Evolutionary conservation across 2,113 vertebrate genomes (phyloP).

Genomic region (Oncorhynchus tshawytscha): DNA sequence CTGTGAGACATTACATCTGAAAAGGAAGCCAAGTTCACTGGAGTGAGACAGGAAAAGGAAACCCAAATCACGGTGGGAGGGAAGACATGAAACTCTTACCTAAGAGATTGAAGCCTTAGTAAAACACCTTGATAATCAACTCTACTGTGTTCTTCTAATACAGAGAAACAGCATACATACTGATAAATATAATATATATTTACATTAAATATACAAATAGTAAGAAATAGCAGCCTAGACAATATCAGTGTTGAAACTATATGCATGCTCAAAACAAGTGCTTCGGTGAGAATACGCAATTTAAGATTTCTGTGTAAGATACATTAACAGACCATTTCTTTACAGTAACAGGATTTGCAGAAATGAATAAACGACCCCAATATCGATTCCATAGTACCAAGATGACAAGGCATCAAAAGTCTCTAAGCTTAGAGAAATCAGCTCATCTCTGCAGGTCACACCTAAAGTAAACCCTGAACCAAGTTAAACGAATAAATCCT

Average conservation of each 20-base stretch:
- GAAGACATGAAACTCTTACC: slow-evolving; percentile 38
- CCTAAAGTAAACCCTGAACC: slow-evolving; percentile 76
- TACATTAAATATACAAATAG: slow-evolving; percentile 80
- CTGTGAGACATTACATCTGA: slow-evolving; percentile 21
- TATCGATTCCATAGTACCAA: slow-evolving; percentile 69
- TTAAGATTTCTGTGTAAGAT: slow-evolving; percentile 59
- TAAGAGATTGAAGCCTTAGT: slow-evolving; percentile 46
- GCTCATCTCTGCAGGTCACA: slow-evolving; percentile 38
- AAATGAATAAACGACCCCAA: slow-evolving; percentile 59
- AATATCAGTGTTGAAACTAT: slow-evolving; percentile 77
- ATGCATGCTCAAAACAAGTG: slow-evolving; percentile 78
- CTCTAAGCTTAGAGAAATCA: slow-evolving; percentile 58
- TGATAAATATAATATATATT: slow-evolving; percentile 79
- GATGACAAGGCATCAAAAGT: slow-evolving; percentile 51
- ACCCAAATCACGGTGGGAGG: slow-evolving; percentile 32
- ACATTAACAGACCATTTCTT: slow-evolving; percentile 63
- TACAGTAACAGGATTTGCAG: slow-evolving; percentile 74
- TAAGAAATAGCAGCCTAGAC: slow-evolving; percentile 83
- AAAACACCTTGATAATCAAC: slow-evolving; percentile 47
- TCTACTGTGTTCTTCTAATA: slow-evolving; percentile 47
- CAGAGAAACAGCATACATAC: slow-evolving; percentile 36
- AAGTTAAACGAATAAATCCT: slow-evolving; percentile 80
- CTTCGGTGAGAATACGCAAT: slow-evolving; percentile 64
- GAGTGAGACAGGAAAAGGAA: slow-evolving; percentile 17
- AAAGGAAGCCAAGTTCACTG: too few relatives aligned